A percentile compares a stretch with the other conserved stretches of the same genome.
These are phyloP conservation scores for Pangasius mekongensis DNA, from an alignment of 2,797 vertebrate species.

Conservation along the genomic window DNA sequence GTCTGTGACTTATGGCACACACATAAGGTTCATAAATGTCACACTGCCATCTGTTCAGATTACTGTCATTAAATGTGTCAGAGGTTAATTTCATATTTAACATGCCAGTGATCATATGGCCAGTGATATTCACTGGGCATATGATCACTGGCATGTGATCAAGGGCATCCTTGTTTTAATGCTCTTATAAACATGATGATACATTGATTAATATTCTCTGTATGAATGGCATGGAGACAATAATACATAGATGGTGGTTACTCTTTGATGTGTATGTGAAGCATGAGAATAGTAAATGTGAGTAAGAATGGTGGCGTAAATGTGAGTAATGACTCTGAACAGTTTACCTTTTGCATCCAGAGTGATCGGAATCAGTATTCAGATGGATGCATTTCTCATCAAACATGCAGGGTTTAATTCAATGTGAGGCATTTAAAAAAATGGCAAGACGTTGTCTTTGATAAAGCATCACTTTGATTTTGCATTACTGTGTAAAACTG, in stretches of 20 bases:
- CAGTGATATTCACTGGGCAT: neutral
- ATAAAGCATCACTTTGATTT: slow-evolving; percentile 5
- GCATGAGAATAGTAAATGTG: neutral
- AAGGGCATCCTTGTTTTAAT: neutral
- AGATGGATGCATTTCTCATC: neutral
- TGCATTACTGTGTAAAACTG: neutral
- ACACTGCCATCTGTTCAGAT: neutral
- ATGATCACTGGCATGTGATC: too few species aligned
- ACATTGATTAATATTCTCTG: neutral
- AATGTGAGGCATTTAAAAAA: neutral
- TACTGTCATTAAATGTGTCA: neutral
- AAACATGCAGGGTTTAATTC: neutral
- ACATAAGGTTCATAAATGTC: neutral
- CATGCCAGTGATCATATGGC: neutral
- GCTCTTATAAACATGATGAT: neutral
- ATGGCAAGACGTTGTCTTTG: slow-evolving; percentile 5
- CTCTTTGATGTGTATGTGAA: neutral
- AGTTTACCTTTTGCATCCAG: neutral
- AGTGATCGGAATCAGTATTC: neutral
- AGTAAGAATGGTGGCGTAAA: neutral
- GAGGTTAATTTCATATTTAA: neutral
- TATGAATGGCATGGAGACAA: neutral
- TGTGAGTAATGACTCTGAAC: neutral
- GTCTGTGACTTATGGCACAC: neutral
- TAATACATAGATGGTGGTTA: neutral